Percentiles rank a stretch among this genome's conserved stretches.
Evolutionary conservation across 2,797 vertebrate species (phyloP).

Genomic region (Chaenodraco wilsoni): DNA sequence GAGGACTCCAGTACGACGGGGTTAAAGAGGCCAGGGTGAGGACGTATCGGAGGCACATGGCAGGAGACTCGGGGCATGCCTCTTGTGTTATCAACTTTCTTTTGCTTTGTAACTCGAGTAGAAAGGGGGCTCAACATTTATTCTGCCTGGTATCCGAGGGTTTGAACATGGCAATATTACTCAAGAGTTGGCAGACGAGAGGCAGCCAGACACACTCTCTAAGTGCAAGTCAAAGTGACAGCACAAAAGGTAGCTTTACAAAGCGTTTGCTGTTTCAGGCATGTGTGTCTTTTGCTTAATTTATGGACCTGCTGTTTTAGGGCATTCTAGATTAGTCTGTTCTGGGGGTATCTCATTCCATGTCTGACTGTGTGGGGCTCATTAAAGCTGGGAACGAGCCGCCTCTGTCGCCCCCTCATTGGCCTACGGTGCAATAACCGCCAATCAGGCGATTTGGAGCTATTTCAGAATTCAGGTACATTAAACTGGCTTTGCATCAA

Average conservation of each 20-base stretch:
- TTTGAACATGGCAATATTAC: conserved; percentile 51
- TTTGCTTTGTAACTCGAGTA: conserved; percentile 40
- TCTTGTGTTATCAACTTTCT: conserved; percentile 33
- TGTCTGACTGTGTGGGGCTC: conserved; percentile 84
- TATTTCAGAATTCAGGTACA: conserved; percentile 80
- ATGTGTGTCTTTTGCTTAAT: conserved; percentile 89
- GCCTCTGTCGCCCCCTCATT: conserved; percentile 80
- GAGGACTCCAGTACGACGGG: background rate
- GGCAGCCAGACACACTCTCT: conserved; percentile 49
- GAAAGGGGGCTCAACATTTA: conserved; percentile 40
- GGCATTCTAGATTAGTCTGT: conserved; percentile 85
- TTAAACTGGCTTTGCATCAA: conserved; percentile 77
- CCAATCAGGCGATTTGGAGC: conserved; percentile 79
- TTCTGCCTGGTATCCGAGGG: conserved; percentile 40
- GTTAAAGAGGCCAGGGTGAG: conserved; percentile 3
- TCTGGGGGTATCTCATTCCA: conserved; percentile 86
- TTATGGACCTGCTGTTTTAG: conserved; percentile 84
- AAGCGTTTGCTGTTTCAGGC: conserved; percentile 81
- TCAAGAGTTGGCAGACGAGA: conserved; percentile 32
- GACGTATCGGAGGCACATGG: background rate
- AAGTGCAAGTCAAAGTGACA: conserved; percentile 66
- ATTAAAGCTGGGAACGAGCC: conserved; percentile 75
- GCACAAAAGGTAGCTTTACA: conserved; percentile 72
- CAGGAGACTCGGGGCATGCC: conserved; percentile 9
- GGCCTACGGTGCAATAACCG: conserved; percentile 87